Base-by-base conservation (phyloP, 1,140 invertebrate genomes). In the Drosophila ambigua region DNA sequence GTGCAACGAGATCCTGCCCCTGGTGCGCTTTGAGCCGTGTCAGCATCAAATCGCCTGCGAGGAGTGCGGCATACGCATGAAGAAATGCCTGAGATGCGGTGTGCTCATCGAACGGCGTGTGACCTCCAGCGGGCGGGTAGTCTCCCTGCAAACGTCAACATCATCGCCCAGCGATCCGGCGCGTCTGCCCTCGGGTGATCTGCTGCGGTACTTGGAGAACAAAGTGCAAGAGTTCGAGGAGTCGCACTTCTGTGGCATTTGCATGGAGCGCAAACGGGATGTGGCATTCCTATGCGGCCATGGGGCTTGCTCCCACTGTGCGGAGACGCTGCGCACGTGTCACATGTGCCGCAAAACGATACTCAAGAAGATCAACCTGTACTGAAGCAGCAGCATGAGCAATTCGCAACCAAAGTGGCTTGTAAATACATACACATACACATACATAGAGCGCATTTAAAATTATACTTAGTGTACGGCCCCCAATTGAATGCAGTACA, bases 301-400 rank as follows among this genome's bases (percentile, higher is more conserved):
- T 85, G 95, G 95, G 15, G 96, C 97, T 5, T 98, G 97, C 92
- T 94, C 95, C 31, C 94, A 95, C 52, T 98, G 97, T 89, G 95
- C 97, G 0, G 94, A 96, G 58, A 96, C 97, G 2, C 92, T 98
- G 2, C 95, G 94, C 84, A 96, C 94, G 6, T 98, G 97, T 93
- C 97, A 98, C 92, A 98, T 98, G 96, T 98, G 97, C 93, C 94
- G 97, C 39, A 96, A 97, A 92, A 95, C 95, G 6, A 98, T 98
- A 85, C 95, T 95, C 13, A 96, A 96, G 90, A 98, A 97, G 91
- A 98, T 98, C 75, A 97, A 96, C 92, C 93, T 98, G 28, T 96
- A 96, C 90, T 96, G 93, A 90, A 52, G 67, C 57, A 60, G 41
- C 16, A 52, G 54, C 55, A 62, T 20, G 43, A 67, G 63, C 61